Base-by-base conservation (phyloP, 2,113 vertebrate genomes). In the Melanerpes aurifrons region DNA sequence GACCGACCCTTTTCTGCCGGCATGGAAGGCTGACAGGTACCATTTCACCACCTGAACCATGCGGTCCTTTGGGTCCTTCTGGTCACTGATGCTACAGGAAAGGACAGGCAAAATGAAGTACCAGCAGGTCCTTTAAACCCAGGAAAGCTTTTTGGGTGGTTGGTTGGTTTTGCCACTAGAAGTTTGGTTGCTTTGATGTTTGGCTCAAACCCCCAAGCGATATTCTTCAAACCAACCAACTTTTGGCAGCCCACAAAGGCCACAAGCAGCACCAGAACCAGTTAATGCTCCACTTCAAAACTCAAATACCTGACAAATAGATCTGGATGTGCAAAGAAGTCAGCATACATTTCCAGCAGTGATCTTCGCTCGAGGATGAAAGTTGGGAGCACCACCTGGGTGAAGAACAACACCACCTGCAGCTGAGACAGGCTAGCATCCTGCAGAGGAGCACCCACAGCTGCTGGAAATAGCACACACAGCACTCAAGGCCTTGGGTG, bases 11-110 rank as follows among this genome's bases (percentile, higher is more conserved):
- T 99, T 99, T 95, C 99, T 98, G 89, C 99, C 99, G n/a, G 99
- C 99, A 40, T 99, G 99, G 96, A 99, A 99, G 73, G 99, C 99
- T 59, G 99, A 99, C 91, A 99, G 98, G 97, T 99, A 99, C 99
- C 99, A 99, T 75, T 98, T 99, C 8, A 99, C 99, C 93, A 99
- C 99, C 22, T 99, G 98, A 48, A 99, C 98, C 99, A 99, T 99
- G 82, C 99, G 98, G 47, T 99, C 99, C 92, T 97, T 98, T 70
- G 99, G 97, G 82, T 99, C 99, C 64, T 97, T 97, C 96, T 99
- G 99, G 89, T 99, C 99, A 74, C 98, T 99, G 48, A 99, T 99
- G 96, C 99, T 99, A 61, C 20, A 32, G 20, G 76, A 59, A 48
- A 88, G 22, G 58, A 62, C 32, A 91, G 37, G 57, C 45, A 54